These are phyloP conservation scores for Scartelaos histophorus DNA, from an alignment of 2,113 vertebrate genomes.

Conservation along the genomic window DNA sequence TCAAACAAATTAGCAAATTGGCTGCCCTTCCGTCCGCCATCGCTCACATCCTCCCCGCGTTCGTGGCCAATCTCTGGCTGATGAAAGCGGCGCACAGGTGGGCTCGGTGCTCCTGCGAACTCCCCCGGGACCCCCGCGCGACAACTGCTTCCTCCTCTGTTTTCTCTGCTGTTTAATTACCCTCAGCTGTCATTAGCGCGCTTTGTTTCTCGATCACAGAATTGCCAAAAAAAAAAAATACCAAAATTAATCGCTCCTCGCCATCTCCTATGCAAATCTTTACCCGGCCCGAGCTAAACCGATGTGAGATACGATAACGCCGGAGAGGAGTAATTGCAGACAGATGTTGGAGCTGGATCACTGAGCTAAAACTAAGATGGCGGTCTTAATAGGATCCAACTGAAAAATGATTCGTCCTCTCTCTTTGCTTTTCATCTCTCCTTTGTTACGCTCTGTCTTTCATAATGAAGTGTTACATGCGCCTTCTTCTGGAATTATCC, in stretches of 20 bases:
- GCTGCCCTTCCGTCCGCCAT: slow-evolving; percentile 10
- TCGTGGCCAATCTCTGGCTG: slow-evolving; percentile 29
- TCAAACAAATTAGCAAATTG: neutral
- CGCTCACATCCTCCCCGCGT: slow-evolving; percentile 14
- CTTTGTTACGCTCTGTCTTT: slow-evolving; percentile 55
- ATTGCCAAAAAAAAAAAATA: slow-evolving; percentile 20
- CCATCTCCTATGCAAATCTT: slow-evolving; percentile 76
- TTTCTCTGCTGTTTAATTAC: slow-evolving; percentile 76
- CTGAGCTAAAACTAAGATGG: slow-evolving; percentile 78
- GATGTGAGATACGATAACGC: slow-evolving; percentile 71
- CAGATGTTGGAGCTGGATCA: slow-evolving; percentile 79
- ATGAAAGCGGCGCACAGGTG: slow-evolving; percentile 56
- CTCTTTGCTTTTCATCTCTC: slow-evolving; percentile 52
- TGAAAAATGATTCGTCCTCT: slow-evolving; percentile 62
- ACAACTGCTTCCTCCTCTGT: slow-evolving; percentile 70
- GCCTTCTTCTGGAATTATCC: slow-evolving; percentile 32
- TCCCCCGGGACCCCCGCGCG: slow-evolving; percentile 56
- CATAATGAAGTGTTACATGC: slow-evolving; percentile 51
- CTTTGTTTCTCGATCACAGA: slow-evolving; percentile 57
- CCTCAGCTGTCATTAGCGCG: slow-evolving; percentile 74
- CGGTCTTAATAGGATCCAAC: slow-evolving; percentile 72
- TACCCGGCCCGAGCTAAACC: slow-evolving; percentile 70
- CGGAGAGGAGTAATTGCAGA: slow-evolving; percentile 78
- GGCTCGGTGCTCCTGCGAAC: slow-evolving; percentile 42
- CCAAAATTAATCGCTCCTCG: slow-evolving; percentile 75